phyloP scores from a whole-genome alignment of 2,888 invertebrate genomes.

The Glaucopsyche alexis region DNA sequence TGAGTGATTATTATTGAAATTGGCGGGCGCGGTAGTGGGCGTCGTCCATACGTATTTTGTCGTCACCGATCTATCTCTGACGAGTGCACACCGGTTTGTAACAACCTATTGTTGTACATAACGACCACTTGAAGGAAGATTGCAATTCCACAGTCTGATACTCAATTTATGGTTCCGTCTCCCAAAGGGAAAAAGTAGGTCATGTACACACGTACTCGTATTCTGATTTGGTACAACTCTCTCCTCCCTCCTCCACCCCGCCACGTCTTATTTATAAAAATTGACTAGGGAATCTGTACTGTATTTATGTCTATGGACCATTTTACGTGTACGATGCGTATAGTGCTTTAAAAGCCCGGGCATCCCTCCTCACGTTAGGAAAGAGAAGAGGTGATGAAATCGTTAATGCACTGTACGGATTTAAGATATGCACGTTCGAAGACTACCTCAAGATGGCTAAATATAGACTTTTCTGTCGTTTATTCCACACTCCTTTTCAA shows the following conservation, averaged over 20 bases:
- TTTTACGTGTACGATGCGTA: too few relatives aligned
- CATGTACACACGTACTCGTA: background rate
- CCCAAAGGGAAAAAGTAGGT: background rate
- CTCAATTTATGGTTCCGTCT: background rate
- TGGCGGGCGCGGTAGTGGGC: slow-evolving; percentile 48
- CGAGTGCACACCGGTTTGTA: background rate
- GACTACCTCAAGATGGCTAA: too few relatives aligned
- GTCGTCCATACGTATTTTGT: slow-evolving; percentile 28
- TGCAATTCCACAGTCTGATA: background rate
- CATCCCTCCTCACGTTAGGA: too few relatives aligned
- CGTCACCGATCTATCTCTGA: slow-evolving; percentile 14
- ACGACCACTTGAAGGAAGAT: slow-evolving; percentile 20
- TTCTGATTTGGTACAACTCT: background rate
- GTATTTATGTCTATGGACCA: too few relatives aligned
- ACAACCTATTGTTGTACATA: slow-evolving; percentile 11
- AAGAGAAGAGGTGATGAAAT: too few relatives aligned
- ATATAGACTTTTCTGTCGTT: too few relatives aligned
- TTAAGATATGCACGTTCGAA: too few relatives aligned
- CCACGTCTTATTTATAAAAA: background rate
- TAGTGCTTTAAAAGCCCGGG: too few relatives aligned
- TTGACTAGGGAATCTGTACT: too few relatives aligned
- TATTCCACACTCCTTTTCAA: too few relatives aligned
- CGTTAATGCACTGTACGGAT: too few relatives aligned
- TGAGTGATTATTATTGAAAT: slow-evolving; percentile 49
- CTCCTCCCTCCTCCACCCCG: too few relatives aligned